Conservation (phyloP, 2,888 invertebrate species). For the Mycalesis mineus region DNA sequence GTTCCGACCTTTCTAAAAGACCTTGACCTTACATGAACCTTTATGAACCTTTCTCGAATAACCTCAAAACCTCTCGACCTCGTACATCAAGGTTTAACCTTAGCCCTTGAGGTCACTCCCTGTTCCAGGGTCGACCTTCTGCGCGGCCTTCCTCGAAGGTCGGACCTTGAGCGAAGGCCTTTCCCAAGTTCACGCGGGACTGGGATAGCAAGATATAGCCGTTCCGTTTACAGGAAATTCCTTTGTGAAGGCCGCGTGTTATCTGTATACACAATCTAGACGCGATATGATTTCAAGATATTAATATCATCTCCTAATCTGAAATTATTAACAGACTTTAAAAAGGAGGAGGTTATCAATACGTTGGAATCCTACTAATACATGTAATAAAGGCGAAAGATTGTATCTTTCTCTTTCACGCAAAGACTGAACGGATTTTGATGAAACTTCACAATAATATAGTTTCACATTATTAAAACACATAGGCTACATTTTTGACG, state of each 20-base stretch:
- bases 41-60: not conserved
- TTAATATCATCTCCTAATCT: not conserved
- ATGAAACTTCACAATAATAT: too few species aligned
- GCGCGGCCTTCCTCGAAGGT: slow-evolving; percentile 10
- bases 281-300: not conserved
- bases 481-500: too few species aligned
- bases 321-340: too few species aligned
- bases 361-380: too few species aligned
- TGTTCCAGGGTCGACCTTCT: slow-evolving; percentile 1
- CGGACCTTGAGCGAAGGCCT: slow-evolving; percentile 34
- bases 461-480: too few species aligned
- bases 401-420: too few species aligned
- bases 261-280: not conserved
- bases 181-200: slow-evolving; percentile 17
- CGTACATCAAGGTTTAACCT: not conserved
- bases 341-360: too few species aligned
- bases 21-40: not conserved
- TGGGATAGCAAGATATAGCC: not conserved
- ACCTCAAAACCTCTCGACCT: not conserved
- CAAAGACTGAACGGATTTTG: too few species aligned
- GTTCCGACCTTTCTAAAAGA: not conserved
- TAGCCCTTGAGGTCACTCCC: not conserved
- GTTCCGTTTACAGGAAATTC: not conserved
- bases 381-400: too few species aligned
- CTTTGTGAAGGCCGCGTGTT: not conserved